Evolutionary conservation across 2,797 vertebrate species (phyloP), one percentile per base, ranked within the genome.

Genomic region (Chaetophractus vellerosus): DNA sequence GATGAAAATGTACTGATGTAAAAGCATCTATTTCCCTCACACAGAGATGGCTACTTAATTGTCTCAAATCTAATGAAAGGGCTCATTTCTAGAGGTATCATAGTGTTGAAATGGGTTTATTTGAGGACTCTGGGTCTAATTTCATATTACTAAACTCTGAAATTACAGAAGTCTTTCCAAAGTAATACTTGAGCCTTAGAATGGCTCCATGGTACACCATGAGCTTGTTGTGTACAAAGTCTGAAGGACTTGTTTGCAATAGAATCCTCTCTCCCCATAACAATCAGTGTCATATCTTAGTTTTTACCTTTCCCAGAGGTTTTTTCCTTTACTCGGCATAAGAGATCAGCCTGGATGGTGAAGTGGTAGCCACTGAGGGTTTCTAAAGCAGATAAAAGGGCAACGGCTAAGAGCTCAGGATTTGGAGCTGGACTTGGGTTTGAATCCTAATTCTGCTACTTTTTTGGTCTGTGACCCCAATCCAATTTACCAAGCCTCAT

Each of bases 61-160:
- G 57, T 69, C 76, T 96, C 66, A 50, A 48, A 90, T 93, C 79
- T 95, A 95, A 94, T 94, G 91, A 90, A 96, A 94, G 71, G 90
- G 88, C 59, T 97, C 72, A 91, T 96, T 97, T 96, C 92, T 88
- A 96, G 82, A 75, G 57, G 10, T 75, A 94, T 88, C 94, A 92
- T 94, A 83, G 71, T 93, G 97, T 57, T 91, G 92, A 96, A 96
- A 96, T 89, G 92, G 83, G 66, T 93, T 96, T 93, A 61, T 94
- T 94, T 96, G 90, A 92, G 86, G 79, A 93, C 91, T 75, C 86
- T 81, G 63, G 69, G 75, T 97, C 92, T 96, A 94, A 97, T 96
- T 97, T 97, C 93, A 59, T 88, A 82, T 95, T 92, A 93, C 94
- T 96, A 94, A 96, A 94, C 85, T 97, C 90, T 96, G 92, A 97